Evolutionary conservation across 2,888 invertebrate species (phyloP).

Genomic region (Dexiosoma caninum): DNA sequence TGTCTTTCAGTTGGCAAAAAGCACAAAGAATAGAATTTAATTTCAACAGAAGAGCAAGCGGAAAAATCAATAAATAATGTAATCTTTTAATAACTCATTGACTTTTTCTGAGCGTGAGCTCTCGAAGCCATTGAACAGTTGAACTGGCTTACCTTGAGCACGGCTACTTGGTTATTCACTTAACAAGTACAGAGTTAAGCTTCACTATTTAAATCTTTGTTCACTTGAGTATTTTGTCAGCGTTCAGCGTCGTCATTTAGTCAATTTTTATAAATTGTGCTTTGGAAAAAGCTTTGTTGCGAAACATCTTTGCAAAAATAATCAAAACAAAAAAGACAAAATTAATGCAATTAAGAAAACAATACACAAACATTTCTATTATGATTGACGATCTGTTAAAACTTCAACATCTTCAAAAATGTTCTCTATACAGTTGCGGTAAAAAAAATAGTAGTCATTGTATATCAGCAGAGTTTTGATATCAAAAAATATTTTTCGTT

Average conservation of each 20-base stretch:
- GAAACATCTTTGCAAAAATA: constrained; percentile 3
- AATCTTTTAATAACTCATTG: no score
- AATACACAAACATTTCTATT: neutral
- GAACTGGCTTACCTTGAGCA: neutral
- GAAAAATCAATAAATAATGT: no score
- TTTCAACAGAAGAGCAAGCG: no score
- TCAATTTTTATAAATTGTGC: neutral
- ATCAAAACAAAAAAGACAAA: neutral
- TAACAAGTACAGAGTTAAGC: neutral
- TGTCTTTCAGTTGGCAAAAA: no score
- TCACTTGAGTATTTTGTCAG: neutral
- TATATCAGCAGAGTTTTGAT: no score
- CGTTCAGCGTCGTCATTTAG: neutral
- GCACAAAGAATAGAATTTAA: no score
- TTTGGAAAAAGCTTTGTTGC: constrained; percentile 6
- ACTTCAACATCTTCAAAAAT: neutral
- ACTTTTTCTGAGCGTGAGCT: no score
- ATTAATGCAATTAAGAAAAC: neutral
- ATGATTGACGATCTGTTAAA: neutral
- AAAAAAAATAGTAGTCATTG: no score
- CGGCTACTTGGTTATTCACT: neutral
- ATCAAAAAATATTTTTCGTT: no score
- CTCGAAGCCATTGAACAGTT: neutral
- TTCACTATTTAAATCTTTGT: neutral
- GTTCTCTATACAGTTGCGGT: no score